These are phyloP conservation scores for Caerostris darwini DNA, from an alignment of 1,140 invertebrate genomes.

Conservation along the genomic window DNA sequence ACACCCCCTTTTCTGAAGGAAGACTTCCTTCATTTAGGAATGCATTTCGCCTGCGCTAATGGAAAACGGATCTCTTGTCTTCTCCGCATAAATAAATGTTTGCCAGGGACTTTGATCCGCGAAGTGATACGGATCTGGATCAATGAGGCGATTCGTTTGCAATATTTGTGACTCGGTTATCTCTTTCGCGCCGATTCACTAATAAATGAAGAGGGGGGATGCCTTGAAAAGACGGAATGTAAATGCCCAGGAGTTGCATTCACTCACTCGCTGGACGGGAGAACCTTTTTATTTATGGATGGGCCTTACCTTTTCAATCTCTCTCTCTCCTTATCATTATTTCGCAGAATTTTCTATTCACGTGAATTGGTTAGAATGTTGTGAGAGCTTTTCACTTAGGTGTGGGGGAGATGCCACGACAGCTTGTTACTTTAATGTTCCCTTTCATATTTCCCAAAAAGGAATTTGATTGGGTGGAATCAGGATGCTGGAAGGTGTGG, in stretches of 20 bases:
- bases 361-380: not conserved
- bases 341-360: not conserved
- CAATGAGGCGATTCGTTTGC: slow-evolving; percentile 9
- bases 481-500: too few species aligned
- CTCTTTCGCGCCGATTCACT: not conserved
- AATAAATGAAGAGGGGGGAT: not conserved
- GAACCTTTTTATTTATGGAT: not conserved
- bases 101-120: not conserved
- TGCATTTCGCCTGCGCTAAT: slow-evolving; percentile 1
- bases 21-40: not conserved
- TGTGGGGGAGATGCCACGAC: not conserved
- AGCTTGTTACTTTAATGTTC: too few species aligned
- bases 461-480: too few species aligned
- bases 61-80: not conserved
- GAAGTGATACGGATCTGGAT: not conserved
- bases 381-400: not conserved
- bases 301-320: not conserved
- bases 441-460: not conserved
- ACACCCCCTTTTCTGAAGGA: not conserved
- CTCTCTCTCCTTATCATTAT: not conserved
- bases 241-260: not conserved
- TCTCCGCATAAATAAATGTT: slow-evolving; percentile 24
- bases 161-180: slow-evolving; percentile 25
- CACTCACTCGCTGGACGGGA: not conserved
- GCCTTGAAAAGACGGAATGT: slow-evolving; percentile 5